Base-by-base conservation (phyloP, 2,113 vertebrate species). In the Triplophysa siluroides region DNA sequence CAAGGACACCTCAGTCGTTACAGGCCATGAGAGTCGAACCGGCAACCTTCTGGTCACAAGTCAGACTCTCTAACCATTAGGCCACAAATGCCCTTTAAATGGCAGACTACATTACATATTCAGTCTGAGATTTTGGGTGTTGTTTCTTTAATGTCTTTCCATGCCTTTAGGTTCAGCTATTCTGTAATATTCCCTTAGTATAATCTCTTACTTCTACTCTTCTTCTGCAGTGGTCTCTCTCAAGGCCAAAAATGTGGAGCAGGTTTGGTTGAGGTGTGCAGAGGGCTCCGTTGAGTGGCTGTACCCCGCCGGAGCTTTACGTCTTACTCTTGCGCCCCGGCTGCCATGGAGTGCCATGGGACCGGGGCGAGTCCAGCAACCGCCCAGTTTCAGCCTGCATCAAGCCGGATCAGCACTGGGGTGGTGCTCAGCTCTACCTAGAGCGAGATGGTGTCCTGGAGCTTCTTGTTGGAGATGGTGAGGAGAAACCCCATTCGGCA, bases 231-330 rank as follows among this genome's bases (percentile, higher is more conserved):
- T 67, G 96, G 97, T 70, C 88, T 97, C 74, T 95, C 95, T 13
- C 95, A 95, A 92, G 89, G 91, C 90, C 0, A 92, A 93, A 87
- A 95, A 94, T 29, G 96, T 97, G 91, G 95, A 97, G 84, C 96
- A 96, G 93, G 95, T 96, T 81, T 92, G 93, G 64, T 89, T 96
- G 79, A 93, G 92, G 87, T 97, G 97, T 43, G 92, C 94, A 0
- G 95, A 98, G 89, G 96, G 95, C 26, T 93, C 92, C 0, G 83
- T 97, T 81, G 94, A 96, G 83, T 96, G 96, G 96, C 87, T 98
- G 72, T 96, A 96, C 80, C 96, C 96, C 18, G 92, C 90, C 0
- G 95, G 95, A 2, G 97, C 95, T 14, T 93, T 98, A 61, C 94
- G 94, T 11, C 92, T 96, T 38, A 94, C 91, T 61, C 93, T 98